These are phyloP conservation scores for Nemapogon koenigi DNA, from an alignment of 2,888 invertebrate genomes.

Conservation along the genomic window DNA sequence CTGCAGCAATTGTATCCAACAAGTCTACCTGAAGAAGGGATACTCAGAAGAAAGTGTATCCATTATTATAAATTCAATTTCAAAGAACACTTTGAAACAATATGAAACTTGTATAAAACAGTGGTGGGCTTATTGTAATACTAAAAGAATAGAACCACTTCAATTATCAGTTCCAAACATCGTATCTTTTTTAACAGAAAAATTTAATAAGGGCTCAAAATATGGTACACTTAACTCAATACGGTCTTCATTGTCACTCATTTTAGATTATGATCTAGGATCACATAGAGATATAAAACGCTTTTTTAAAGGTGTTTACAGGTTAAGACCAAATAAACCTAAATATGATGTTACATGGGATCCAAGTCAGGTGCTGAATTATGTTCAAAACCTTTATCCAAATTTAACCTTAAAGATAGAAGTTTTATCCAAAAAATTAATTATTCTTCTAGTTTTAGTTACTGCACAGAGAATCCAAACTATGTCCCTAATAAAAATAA, in stretches of 20 bases:
- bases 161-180: not conserved
- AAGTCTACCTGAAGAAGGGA: constrained; percentile 10
- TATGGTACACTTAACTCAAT: constrained; percentile 14
- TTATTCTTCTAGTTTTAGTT: constrained; percentile 5
- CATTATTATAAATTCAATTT: constrained; percentile 17
- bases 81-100: constrained; percentile 16
- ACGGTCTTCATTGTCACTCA: constrained; percentile 13
- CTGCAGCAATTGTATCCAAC: constrained; percentile 12
- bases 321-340: constrained; percentile 14
- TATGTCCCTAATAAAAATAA: constrained; percentile 9
- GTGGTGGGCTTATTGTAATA: not conserved
- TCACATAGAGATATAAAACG: constrained; percentile 10
- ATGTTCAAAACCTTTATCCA: constrained; percentile 3
- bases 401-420: not conserved
- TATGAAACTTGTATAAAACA: constrained; percentile 10
- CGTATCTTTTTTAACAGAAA: constrained; percentile 14
- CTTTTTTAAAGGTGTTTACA: constrained; percentile 17
- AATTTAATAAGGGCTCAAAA: constrained; percentile 13
- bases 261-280: constrained; percentile 10
- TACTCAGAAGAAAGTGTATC: not conserved
- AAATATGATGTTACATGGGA: constrained; percentile 17
- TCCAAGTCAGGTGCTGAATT: constrained; percentile 11
- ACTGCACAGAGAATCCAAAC: constrained; percentile 11
- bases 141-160: not conserved
- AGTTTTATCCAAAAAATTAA: constrained; percentile 7